These are phyloP conservation scores for Kryptopterus vitreolus DNA, from an alignment of 2,797 vertebrate genomes.

Conservation along the genomic window DNA sequence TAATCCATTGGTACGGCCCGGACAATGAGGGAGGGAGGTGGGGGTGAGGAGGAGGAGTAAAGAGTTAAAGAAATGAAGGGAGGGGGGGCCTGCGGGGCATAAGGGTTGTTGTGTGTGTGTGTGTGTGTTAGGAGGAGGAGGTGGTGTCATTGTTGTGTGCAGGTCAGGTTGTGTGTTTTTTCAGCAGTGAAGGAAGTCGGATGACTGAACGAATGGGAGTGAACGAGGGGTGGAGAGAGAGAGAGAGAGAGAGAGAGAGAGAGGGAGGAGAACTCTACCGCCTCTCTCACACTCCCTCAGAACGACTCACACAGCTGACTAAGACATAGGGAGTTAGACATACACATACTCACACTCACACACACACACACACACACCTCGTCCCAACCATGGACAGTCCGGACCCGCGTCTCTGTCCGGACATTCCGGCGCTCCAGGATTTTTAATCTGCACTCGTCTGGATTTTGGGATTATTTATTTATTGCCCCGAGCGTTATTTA, in stretches of 20 bases:
- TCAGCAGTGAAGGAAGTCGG: slow-evolving; percentile 73
- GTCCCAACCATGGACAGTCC: slow-evolving; percentile 39
- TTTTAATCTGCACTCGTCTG: slow-evolving; percentile 50
- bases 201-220: slow-evolving; percentile 72
- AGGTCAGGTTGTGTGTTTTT: slow-evolving; percentile 66
- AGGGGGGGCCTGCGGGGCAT: slow-evolving; percentile 63
- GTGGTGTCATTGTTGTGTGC: slow-evolving; percentile 53
- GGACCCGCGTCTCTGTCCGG: neutral
- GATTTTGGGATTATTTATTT: slow-evolving; percentile 42
- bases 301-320: slow-evolving; percentile 71
- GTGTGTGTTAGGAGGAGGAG: neutral
- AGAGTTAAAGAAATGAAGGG: slow-evolving; percentile 53
- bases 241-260: slow-evolving; percentile 40
- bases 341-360: too few species aligned
- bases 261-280: slow-evolving; percentile 55
- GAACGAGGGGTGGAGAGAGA: slow-evolving; percentile 28
- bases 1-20: slow-evolving; percentile 76
- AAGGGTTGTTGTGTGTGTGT: slow-evolving; percentile 24
- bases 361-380: slow-evolving; percentile 9
- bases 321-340: slow-evolving; percentile 30
- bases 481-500: slow-evolving; percentile 49
- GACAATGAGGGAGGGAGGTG: slow-evolving; percentile 72
- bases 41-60: slow-evolving; percentile 47
- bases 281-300: slow-evolving; percentile 73
- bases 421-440: slow-evolving; percentile 41